Evolutionary conservation across 1,140 invertebrate species (phyloP), one percentile per base, ranked within the genome.

Genomic region (Aphidius ervi): DNA sequence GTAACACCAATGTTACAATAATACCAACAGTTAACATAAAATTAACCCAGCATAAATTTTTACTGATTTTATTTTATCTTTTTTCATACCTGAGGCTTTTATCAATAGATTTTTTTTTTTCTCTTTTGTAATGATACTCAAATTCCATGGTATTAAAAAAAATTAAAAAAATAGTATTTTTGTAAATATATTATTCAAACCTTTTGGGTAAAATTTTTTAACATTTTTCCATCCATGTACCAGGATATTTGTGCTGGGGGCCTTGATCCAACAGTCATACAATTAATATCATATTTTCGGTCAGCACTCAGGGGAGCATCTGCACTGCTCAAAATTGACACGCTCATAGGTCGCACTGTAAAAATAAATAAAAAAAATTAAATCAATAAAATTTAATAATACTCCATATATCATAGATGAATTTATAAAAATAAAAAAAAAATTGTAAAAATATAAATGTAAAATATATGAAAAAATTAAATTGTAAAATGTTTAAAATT

Each of bases 181-280:
- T 46, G 23, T 37, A 4, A 50, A 16, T 16, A 16, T 16, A 23
- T 63, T 9, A 55, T 46, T 47, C 70, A 76, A 72, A 87, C 85
- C 79, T 78, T 81, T 71, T 85, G 79, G 0, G 81, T 82, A 49
- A 71, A 74, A 66, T 83, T 84, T 65, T 79, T 75, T 6, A 94
- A 72, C 65, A 82, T 82, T 59, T 84, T 84, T 7, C 85, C 87
- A 31, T 89, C 88, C 72, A 92, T 84, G 85, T 86, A 93, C 91
- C 92, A 93, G 1, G 86, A 86, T 56, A 94, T 84, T 53, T 83
- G 86, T 0, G 91, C 90, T 0, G 90, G 84, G 6, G 92, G 92
- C 54, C 90, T 80, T 23, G 91, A 92, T 37, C 92, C 92, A n/a
- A 85, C 83, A 2, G 88, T 86, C 72, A 86, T 85, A 72, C 92